phyloP scores from a whole-genome alignment of 2,888 invertebrate genomes.

The Cosmia trapezina region DNA sequence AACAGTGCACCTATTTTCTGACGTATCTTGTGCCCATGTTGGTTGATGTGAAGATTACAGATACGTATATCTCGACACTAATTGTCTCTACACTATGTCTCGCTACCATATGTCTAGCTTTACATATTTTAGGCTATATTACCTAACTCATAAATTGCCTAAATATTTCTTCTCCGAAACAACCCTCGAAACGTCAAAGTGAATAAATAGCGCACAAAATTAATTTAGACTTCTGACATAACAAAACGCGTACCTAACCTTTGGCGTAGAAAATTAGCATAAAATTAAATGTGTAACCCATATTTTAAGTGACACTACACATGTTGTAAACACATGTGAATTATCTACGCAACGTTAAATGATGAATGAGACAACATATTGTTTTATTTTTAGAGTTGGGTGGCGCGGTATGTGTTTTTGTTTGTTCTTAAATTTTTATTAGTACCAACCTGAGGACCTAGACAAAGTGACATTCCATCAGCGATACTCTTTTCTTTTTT shows the following conservation, averaged over 20 bases:
- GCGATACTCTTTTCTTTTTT: no score
- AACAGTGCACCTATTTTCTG: background rate
- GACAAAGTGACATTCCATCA: background rate
- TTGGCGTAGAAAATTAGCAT: constrained; percentile 29
- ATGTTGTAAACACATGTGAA: constrained; percentile 26
- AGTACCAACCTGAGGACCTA: no score
- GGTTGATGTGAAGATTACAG: background rate
- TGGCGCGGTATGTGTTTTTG: background rate
- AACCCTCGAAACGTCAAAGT: background rate
- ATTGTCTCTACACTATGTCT: background rate
- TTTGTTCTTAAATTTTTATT: background rate
- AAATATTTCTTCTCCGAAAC: background rate
- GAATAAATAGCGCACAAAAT: background rate
- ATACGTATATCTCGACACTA: background rate
- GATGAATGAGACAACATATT: constrained; percentile 16
- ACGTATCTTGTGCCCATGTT: no score
- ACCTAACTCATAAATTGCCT: no score
- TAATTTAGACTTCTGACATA: background rate
- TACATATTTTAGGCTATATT: background rate
- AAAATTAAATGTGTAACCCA: constrained; percentile 17
- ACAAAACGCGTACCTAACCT: constrained; percentile 16
- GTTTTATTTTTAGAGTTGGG: constrained; percentile 20
- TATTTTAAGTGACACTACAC: constrained; percentile 10
- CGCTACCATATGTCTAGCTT: no score
- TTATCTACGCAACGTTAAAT: constrained; percentile 26